Evolutionary conservation across 2,888 invertebrate species (phyloP), one percentile per base, ranked within the genome.

Genomic region (Congeria kusceri): DNA sequence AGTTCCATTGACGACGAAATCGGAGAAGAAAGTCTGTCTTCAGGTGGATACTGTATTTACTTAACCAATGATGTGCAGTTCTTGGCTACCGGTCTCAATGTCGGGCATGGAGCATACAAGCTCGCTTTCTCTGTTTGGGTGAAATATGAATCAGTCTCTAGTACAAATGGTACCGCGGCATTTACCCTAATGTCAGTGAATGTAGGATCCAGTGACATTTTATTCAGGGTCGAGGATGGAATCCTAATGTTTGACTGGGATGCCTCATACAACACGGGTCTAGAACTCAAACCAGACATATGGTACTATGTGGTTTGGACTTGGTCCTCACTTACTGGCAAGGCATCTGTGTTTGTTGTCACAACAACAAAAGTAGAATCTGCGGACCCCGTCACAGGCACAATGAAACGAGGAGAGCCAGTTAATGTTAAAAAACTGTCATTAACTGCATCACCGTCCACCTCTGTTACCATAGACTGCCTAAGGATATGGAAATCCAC

Each of bases 401-500:
- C 69, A 9, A 39, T 39, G 46, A 53, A 53, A 25, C 53, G n/a
- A 53, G 67, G 77, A 3, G n/a, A 20, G 0, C 63, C 76, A 15
- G 46, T 72, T 27, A 61, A 61, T 53, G 25, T 79, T 1, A 61
- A 69, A 15, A 28, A 58, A 18, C 25, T 78, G 32, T 72, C 71
- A 18, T 44, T 78, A 4, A 64, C 53, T 25, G 64, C 66, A 15
- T 61, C 67, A 11, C 39, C 67, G 1, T 20, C 47, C n/a, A 57
- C 63, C 9, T 39, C 27, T 11, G 53, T 88, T 9, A 80, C 84
- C 57, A 28, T 89, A 15, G 89, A 89, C 47, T 73, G 85, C 32
- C 27, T 86, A 9, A 46, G 87, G 47, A 28, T 79, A 2, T 89
- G 89, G 89, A 80, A 79, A n/a, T 53, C 32, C 3, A 68, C 63